Conservation (phyloP, 2,888 invertebrate genomes). For the Acleris cristana region DNA sequence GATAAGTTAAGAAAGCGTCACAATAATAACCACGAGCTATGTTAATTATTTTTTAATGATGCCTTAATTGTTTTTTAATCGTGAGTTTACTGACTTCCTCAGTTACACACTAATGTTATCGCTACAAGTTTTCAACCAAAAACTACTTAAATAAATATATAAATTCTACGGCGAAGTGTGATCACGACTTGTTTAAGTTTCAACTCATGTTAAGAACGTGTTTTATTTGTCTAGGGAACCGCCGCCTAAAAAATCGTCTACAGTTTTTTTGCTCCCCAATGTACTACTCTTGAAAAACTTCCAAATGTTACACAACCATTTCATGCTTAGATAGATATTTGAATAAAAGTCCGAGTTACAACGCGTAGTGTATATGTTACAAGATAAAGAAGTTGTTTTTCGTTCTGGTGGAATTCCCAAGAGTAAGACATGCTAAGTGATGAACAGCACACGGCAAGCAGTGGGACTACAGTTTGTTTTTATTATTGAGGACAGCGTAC, state of each 20-base stretch:
- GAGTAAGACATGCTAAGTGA: constrained; percentile 28
- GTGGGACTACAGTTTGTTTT: constrained; percentile 21
- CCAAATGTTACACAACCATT: constrained; percentile 4
- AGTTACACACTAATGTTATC: constrained; percentile 11
- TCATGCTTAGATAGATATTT: not conserved
- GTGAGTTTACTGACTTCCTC: constrained; percentile 36
- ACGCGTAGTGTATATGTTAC: not conserved
- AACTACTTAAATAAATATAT: not conserved
- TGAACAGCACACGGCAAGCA: constrained; percentile 14
- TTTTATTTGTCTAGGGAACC: constrained; percentile 11
- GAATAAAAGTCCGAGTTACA: not conserved
- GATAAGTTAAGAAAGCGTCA: constrained; percentile 33
- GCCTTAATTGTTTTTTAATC: constrained; percentile 46
- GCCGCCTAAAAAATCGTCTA: constrained; percentile 12
- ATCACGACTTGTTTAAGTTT: constrained; percentile 7
- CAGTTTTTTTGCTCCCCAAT: constrained; percentile 19
- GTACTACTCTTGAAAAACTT: not conserved
- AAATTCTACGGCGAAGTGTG: not conserved
- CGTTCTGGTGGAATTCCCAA: constrained; percentile 10
- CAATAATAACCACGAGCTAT: constrained; percentile 29
- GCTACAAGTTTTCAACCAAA: not conserved
- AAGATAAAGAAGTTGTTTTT: not conserved
- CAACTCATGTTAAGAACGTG: constrained; percentile 6
- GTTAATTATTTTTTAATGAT: constrained; percentile 37
- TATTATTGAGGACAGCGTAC: constrained; percentile 25